Evolutionary conservation across 2,797 vertebrate genomes (phyloP).

Genomic region (Myotis pilosus): DNA sequence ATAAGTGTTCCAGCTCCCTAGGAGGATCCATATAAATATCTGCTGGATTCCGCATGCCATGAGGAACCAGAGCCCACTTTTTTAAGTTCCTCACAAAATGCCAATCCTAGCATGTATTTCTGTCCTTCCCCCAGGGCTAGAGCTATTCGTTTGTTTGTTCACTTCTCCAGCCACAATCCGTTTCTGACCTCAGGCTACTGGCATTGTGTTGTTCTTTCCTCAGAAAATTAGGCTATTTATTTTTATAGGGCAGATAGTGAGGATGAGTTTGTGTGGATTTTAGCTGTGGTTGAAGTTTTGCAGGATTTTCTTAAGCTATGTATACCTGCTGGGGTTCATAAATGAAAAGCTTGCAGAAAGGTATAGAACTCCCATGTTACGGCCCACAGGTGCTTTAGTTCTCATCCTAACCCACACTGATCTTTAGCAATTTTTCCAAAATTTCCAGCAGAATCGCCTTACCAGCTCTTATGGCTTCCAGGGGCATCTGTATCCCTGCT

Average conservation of each 20-base stretch:
- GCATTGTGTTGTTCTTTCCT: neutral
- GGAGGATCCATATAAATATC: no score
- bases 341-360: neutral
- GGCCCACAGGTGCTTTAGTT: neutral
- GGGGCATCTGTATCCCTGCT: neutral
- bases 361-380: neutral
- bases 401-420: neutral
- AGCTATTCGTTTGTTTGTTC: neutral
- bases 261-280: neutral
- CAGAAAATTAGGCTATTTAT: neutral
- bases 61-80: neutral
- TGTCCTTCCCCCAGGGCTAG: rapidly evolving
- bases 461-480: neutral
- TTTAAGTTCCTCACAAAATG: neutral
- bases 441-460: neutral
- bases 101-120: neutral
- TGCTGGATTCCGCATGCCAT: neutral
- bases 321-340: neutral
- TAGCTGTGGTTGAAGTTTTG: neutral
- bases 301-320: neutral
- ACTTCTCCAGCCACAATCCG: neutral
- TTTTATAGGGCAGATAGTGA: neutral
- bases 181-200: neutral
- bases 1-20: neutral
- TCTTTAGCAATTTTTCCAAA: neutral